Percentiles rank a stretch among this genome's conserved stretches.
Conservation (phyloP, 2,113 vertebrate genomes). For the Nothoprocta pentlandii region DNA sequence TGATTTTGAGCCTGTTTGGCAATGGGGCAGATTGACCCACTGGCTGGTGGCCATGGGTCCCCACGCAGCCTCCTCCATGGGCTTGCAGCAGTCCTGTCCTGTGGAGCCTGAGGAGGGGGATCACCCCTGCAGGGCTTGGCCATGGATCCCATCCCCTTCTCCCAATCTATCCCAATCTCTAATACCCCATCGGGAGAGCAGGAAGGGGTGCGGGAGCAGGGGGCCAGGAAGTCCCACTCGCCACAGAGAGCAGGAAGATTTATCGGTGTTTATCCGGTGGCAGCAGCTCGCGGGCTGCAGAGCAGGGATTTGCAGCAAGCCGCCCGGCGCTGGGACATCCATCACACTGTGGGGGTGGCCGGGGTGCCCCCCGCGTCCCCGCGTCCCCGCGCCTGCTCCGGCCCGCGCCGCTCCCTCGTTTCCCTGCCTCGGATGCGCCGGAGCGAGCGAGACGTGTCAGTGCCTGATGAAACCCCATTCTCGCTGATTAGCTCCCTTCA, state of each 20-base stretch:
- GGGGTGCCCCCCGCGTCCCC: background rate
- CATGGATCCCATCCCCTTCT: background rate
- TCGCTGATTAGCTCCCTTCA: constrained; percentile 95
- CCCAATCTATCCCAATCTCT: background rate
- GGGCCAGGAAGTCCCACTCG: constrained; percentile 53
- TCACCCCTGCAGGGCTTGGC: background rate
- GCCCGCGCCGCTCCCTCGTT: constrained; percentile 78
- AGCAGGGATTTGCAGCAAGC: constrained; percentile 74
- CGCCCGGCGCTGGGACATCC: constrained; percentile 66
- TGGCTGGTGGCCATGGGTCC: background rate
- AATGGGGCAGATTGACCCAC: background rate
- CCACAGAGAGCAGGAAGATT: constrained; percentile 70
- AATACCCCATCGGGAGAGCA: rapidly evolving
- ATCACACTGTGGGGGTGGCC: constrained; percentile 19
- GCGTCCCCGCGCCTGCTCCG: constrained; percentile 33
- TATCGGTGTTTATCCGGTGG: constrained; percentile 80
- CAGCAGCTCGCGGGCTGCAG: constrained; percentile 77
- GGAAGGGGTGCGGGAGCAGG: background rate
- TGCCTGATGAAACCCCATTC: constrained; percentile 92
- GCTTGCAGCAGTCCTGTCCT: background rate
- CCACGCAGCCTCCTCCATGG: background rate
- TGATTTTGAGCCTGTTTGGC: background rate
- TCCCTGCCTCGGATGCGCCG: constrained; percentile 88
- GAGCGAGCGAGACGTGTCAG: constrained; percentile 89
- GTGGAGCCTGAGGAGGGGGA: rapidly evolving